Conservation (phyloP, 2,888 invertebrate genomes). For the Pinctada fucata region DNA sequence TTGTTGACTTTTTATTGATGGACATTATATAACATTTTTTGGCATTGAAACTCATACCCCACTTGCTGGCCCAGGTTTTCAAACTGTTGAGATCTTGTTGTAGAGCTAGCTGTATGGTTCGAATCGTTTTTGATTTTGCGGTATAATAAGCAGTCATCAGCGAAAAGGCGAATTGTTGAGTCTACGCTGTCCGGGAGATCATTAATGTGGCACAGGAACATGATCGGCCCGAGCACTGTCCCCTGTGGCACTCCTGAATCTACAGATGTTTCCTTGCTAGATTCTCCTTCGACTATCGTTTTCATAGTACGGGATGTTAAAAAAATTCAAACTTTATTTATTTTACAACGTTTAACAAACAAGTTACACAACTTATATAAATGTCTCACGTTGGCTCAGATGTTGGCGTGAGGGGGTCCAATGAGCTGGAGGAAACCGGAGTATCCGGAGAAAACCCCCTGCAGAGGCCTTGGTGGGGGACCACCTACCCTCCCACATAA, state of each 20-base stretch:
- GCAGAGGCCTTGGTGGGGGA: too few species aligned
- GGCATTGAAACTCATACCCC: conserved; percentile 25
- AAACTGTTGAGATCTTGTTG: conserved; percentile 7
- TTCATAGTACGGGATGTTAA: conserved; percentile 12
- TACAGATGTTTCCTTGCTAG: conserved; percentile 4
- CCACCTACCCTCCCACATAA: too few species aligned
- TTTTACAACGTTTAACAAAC: too few species aligned
- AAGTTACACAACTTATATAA: too few species aligned
- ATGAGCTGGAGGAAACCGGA: too few species aligned
- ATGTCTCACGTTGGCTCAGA: too few species aligned
- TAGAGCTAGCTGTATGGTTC: conserved; percentile 3
- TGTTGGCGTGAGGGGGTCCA: too few species aligned
- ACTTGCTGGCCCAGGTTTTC: not conserved
- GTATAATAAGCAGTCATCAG: conserved; percentile 12
- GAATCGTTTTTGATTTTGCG: not conserved
- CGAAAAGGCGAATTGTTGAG: not conserved
- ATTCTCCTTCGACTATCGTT: conserved; percentile 5
- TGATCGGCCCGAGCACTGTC: conserved; percentile 5
- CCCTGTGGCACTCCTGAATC: conserved; percentile 14
- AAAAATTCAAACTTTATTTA: too few species aligned
- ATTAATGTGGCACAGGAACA: conserved; percentile 21
- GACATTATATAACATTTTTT: conserved; percentile 13
- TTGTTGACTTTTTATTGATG: conserved; percentile 5
- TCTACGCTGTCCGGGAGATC: not conserved
- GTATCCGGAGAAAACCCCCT: too few species aligned